Evolutionary conservation across 2,888 invertebrate genomes (phyloP), one percentile per base, ranked within the genome.

Genomic region (Eupeodes latifasciatus): DNA sequence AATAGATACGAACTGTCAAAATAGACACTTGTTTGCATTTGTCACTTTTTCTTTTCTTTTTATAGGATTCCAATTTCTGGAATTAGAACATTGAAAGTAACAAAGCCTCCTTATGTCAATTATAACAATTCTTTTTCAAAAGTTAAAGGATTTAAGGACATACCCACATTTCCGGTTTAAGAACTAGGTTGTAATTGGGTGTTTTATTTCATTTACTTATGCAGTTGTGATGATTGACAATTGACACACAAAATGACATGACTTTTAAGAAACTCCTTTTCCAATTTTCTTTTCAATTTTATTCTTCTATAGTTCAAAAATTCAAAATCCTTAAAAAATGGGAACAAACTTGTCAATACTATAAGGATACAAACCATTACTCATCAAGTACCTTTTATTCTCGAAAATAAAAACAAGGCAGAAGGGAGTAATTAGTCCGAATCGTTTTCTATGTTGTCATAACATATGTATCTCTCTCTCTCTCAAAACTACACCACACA

Each of bases 271-370:
- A 40, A 40, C 1, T 36, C 40, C 34, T 40, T 36, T 36, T n/a
- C 6, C 10, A 36, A 7, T n/a, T 16, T 16, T 2, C n/a, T 14
- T 34, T 34, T 59, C 34, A 1, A 3, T 53, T 12, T 7, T 57
- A 27, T 0, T 4, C 5, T n/a, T 12, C 14, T 27, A 6, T 36
- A 4, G 61, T 36, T 36, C 40, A 40, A 14, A 14, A 36, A n/a
- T n/a, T n/a, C n/a, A n/a, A n/a, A 61, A 40, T 62, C 11, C 62
- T 40, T 55, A 40, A 9, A 36, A 67, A 80, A 79, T 66, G 72
- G 16, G 87, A 47, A 51, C 80, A 84, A 81, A 64, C 74, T 84
- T 74, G 84, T 87, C 87, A 84, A 87, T 87, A 72, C 59, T 69
- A 19, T 19, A 55, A 34, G 64, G 40, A 11, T 16, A 59, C 55